These are phyloP conservation scores for Drosophila nasuta DNA, from an alignment of 1,140 invertebrate genomes.

Conservation along the genomic window DNA sequence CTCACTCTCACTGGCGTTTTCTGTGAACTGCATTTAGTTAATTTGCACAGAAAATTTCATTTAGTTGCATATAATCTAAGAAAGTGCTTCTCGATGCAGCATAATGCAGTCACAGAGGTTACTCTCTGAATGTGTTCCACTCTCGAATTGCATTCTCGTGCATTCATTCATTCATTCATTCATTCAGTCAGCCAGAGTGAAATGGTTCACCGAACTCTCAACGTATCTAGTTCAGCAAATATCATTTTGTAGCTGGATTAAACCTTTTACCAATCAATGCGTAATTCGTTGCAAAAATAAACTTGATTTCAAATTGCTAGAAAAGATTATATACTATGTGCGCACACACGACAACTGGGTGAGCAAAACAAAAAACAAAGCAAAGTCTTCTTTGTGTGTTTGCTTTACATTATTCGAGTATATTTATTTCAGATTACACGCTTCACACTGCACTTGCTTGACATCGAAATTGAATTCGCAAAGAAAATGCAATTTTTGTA, in stretches of 20 bases:
- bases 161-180: background rate
- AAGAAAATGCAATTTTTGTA: no score
- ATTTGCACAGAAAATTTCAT: constrained; percentile 40
- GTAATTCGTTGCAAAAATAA: constrained; percentile 3
- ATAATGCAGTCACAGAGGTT: constrained; percentile 19
- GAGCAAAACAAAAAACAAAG: no score
- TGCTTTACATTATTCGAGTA: no score
- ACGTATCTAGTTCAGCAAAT: background rate
- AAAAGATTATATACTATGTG: no score
- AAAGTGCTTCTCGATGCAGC: constrained; percentile 52
- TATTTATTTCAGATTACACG: no score
- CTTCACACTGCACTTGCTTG: no score
- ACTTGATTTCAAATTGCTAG: background rate
- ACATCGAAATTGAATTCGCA: no score
- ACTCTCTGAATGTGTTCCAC: constrained; percentile 13
- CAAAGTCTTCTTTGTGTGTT: no score
- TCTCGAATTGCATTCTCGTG: background rate
- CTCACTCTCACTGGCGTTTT: no score
- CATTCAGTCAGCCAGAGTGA: background rate
- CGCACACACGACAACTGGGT: no score
- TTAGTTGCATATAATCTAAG: constrained; percentile 62
- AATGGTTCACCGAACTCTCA: no score
- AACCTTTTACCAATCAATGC: constrained; percentile 1
- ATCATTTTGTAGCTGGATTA: background rate
- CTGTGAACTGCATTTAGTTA: constrained; percentile 34